A percentile compares a stretch with the other conserved stretches of the same genome.
phyloP scores from a whole-genome alignment of 2,113 vertebrate genomes.

The Dryoscopus gambensis region DNA sequence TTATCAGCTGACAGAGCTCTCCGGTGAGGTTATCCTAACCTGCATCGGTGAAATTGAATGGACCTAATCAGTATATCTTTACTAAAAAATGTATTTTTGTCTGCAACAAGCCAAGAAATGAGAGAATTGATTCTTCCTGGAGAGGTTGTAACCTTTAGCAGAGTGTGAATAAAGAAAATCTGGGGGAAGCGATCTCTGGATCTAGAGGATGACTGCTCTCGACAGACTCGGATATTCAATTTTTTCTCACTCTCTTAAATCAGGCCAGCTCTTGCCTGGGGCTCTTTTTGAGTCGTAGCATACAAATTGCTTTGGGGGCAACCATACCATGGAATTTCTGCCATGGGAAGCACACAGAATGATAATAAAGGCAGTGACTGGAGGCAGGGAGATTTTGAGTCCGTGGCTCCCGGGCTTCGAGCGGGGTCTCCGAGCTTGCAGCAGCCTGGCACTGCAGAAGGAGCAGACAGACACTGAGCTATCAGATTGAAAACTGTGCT shows the following conservation, averaged over 20 bases:
- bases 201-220: not conserved
- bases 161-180: conserved; percentile 19
- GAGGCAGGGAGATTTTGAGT: not conserved
- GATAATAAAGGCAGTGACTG: conserved; percentile 8
- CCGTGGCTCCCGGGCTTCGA: not conserved
- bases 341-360: not conserved
- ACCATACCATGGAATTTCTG: not conserved
- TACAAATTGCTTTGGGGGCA: conserved; percentile 24
- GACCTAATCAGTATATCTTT: not conserved
- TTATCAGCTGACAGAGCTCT: not conserved
- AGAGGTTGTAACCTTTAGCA: not conserved
- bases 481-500: not conserved
- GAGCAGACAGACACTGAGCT: not conserved
- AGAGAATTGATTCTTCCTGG: not conserved
- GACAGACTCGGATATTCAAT: not conserved
- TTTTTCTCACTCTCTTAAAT: conserved; percentile 35
- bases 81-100: not conserved
- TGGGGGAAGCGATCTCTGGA: not conserved
- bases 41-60: not conserved
- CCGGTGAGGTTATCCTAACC: not conserved
- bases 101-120: not conserved
- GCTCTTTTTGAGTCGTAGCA: conserved; percentile 6
- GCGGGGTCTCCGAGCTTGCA: not conserved
- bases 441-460: not conserved
- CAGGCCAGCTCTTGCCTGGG: conserved; percentile 18